These are phyloP conservation scores for Arnoldichthys spilopterus DNA, from an alignment of 2,797 vertebrate genomes.

Conservation along the genomic window DNA sequence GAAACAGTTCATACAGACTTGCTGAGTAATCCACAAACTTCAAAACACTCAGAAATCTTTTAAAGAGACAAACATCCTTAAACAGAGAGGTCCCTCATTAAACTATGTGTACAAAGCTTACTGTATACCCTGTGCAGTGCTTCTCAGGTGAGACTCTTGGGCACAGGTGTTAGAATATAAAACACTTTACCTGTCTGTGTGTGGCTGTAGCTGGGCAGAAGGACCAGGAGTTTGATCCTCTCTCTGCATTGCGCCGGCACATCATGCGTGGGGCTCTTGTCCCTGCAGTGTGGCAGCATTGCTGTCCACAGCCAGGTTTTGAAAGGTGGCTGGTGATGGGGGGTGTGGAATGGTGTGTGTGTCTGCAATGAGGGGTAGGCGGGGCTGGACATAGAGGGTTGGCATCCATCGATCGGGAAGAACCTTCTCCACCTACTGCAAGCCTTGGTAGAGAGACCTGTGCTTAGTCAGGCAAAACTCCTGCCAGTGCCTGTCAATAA, in stretches of 20 bases:
- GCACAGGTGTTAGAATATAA: neutral
- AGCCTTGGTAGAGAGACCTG: constrained; percentile 41
- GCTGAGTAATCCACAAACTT: neutral
- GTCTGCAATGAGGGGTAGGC: constrained; percentile 23
- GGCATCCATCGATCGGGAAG: constrained; percentile 51
- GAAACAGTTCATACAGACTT: neutral
- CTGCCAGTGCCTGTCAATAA: constrained; percentile 54
- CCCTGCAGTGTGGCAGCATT: constrained; percentile 55
- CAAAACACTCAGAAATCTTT: neutral
- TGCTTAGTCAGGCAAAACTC: constrained; percentile 59
- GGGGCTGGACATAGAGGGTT: constrained; percentile 39
- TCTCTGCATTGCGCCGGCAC: constrained; percentile 57
- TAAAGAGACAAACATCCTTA: neutral
- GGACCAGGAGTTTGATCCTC: constrained; percentile 38
- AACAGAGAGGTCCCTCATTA: neutral
- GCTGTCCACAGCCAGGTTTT: constrained; percentile 55
- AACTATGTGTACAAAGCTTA: no score
- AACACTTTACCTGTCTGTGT: constrained; percentile 49
- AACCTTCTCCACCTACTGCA: constrained; percentile 44
- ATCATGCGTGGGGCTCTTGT: constrained; percentile 56
- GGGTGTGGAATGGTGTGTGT: constrained; percentile 30
- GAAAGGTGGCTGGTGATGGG: constrained; percentile 53
- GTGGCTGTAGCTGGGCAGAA: constrained; percentile 27
- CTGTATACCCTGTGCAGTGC: neutral
- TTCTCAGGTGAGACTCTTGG: neutral